Evolutionary conservation across 2,113 vertebrate species (phyloP).

Genomic region (Cairina moschata): DNA sequence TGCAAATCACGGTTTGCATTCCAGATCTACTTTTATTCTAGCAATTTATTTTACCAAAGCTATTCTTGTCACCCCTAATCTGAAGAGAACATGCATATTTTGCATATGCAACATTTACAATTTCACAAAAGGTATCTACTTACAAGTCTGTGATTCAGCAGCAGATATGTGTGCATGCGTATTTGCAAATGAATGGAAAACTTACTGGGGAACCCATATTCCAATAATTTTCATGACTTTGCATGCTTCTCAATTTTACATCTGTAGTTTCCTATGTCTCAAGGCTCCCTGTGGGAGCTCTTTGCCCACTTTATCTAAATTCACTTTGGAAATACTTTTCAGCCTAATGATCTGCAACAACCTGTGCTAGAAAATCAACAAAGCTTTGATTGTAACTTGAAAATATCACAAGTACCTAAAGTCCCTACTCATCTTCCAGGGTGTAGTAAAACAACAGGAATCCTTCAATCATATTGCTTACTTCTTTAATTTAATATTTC

Average conservation of each 20-base stretch:
- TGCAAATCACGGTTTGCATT: not conserved
- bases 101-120: not conserved
- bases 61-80: not conserved
- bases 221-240: not conserved
- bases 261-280: not conserved
- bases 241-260: not conserved
- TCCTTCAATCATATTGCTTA: not conserved
- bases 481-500: not conserved
- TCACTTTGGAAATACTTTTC: not conserved
- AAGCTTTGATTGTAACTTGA: not conserved
- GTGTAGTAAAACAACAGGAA: not conserved
- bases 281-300: not conserved
- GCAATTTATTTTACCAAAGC: not conserved
- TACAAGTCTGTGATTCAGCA: not conserved
- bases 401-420: not conserved
- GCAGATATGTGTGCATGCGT: not conserved
- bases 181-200: not conserved
- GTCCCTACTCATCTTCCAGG: not conserved
- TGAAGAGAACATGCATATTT: not conserved
- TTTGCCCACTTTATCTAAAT: not conserved
- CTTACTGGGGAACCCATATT: not conserved
- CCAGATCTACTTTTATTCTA: not conserved
- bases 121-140: not conserved
- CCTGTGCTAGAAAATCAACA: not conserved
- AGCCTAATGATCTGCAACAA: not conserved